phyloP scores from a whole-genome alignment of 2,888 invertebrate species.

The Brassicogethes aeneus region DNA sequence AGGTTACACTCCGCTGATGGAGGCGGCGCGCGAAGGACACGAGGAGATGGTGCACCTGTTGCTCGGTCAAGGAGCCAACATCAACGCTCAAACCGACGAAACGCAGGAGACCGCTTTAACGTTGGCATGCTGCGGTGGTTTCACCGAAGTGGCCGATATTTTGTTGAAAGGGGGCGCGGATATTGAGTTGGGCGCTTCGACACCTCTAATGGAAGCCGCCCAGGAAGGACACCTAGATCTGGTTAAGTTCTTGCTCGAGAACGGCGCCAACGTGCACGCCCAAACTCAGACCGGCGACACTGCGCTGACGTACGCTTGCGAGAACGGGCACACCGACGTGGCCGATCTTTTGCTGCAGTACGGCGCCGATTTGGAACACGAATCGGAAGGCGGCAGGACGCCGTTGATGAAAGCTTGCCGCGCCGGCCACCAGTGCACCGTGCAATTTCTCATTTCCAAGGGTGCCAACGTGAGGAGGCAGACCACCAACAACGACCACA shows the following conservation, averaged over 20 bases:
- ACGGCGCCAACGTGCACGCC: constrained; percentile 85
- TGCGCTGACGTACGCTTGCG: constrained; percentile 94
- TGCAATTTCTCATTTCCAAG: constrained; percentile 80
- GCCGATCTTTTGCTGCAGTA: constrained; percentile 85
- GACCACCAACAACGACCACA: constrained; percentile 94
- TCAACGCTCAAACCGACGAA: constrained; percentile 98
- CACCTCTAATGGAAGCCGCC: constrained; percentile 97
- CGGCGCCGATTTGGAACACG: constrained; percentile 89
- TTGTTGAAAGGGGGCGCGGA: constrained; percentile 92
- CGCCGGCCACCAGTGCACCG: constrained; percentile 92
- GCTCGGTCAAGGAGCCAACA: constrained; percentile 69
- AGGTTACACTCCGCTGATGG: constrained; percentile 99
- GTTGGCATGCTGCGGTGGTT: constrained; percentile 90
- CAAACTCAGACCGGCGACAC: constrained; percentile 88
- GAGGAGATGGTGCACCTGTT: constrained; percentile 96
- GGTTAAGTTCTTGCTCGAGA: constrained; percentile 76
- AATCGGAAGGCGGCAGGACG: constrained; percentile 91
- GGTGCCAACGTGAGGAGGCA: constrained; percentile 73
- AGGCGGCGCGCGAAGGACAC: constrained; percentile 96
- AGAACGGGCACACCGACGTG: constrained; percentile 97
- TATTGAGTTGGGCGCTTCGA: constrained; percentile 89
- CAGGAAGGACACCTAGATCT: constrained; percentile 96
- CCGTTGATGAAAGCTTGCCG: constrained; percentile 98
- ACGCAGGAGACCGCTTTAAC: constrained; percentile 96
- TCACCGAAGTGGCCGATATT: constrained; percentile 91